These are phyloP conservation scores for Pseudopodoces humilis DNA, from an alignment of 2,113 vertebrate genomes.

Conservation along the genomic window DNA sequence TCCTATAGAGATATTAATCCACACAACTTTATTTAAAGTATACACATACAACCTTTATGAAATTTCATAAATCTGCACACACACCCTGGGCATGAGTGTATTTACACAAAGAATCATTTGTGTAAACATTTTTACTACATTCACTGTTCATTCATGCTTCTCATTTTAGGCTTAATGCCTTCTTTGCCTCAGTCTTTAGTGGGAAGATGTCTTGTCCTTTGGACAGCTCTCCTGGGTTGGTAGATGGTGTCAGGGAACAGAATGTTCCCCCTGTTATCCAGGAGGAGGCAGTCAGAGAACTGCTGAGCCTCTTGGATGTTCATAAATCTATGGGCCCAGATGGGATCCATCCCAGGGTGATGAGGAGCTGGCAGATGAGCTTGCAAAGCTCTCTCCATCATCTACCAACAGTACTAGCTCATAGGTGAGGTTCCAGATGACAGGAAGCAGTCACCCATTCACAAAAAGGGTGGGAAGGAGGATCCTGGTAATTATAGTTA, in stretches of 20 bases:
- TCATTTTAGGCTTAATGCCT: neutral
- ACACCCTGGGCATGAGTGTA: accelerated
- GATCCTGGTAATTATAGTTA: neutral
- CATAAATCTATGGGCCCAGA: neutral
- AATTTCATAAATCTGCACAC: neutral
- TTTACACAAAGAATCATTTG: neutral
- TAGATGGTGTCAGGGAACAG: neutral
- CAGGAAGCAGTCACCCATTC: neutral
- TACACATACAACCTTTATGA: neutral
- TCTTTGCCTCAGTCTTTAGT: neutral
- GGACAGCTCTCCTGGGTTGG: neutral
- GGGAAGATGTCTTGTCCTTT: neutral
- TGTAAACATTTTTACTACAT: neutral
- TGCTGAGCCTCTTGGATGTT: neutral
- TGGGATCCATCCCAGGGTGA: neutral
- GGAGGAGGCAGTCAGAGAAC: neutral
- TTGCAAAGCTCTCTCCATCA: neutral
- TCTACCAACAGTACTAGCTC: neutral
- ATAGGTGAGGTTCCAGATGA: neutral
- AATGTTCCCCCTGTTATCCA: neutral
- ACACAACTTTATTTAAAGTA: neutral
- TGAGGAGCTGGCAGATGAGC: neutral
- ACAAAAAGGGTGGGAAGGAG: neutral
- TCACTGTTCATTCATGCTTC: neutral
- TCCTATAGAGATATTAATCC: neutral